phyloP scores from a whole-genome alignment of 2,888 invertebrate species.

The Lagria hirta region DNA sequence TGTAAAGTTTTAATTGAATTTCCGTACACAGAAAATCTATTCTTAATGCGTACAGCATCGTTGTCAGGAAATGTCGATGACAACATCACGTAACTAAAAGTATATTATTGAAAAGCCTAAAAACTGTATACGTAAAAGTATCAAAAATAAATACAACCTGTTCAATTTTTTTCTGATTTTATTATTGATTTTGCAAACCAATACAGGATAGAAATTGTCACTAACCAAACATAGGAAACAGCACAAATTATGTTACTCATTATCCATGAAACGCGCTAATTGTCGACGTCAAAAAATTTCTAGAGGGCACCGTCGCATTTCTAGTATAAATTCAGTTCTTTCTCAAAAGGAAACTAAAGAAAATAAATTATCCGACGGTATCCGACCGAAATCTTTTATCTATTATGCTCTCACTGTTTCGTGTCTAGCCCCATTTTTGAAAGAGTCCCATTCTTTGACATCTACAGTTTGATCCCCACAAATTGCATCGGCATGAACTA shows the following conservation, averaged over 20 bases:
- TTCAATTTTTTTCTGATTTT: conserved; percentile 18
- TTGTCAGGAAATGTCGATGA: conserved; percentile 21
- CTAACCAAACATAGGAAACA: conserved; percentile 7
- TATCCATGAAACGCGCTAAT: conserved; percentile 21
- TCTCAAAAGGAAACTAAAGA: conserved; percentile 12
- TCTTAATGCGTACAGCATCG: conserved; percentile 14
- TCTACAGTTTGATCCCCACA: conserved; percentile 86
- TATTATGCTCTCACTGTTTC: conserved; percentile 36
- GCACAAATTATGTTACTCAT: conserved; percentile 15
- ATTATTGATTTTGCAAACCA: conserved; percentile 12
- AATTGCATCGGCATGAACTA: conserved; percentile 83
- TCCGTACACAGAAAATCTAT: conserved; percentile 21
- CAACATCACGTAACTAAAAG: conserved; percentile 14
- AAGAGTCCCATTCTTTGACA: conserved; percentile 87
- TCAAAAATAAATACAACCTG: conserved; percentile 21
- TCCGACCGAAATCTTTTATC: conserved; percentile 32
- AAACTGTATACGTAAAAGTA: conserved; percentile 16
- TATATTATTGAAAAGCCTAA: conserved; percentile 6
- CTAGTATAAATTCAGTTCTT: conserved; percentile 31
- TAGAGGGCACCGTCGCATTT: conserved; percentile 6
- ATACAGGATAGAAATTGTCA: conserved; percentile 5
- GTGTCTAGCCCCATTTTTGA: conserved; percentile 77
- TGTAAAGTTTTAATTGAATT: conserved; percentile 7
- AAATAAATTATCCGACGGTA: conserved; percentile 10
- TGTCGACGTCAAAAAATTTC: conserved; percentile 14